A percentile compares a stretch with the other conserved stretches of the same genome.
Evolutionary conservation across 2,113 vertebrate genomes (phyloP).

Genomic region (Apeltes quadracus): DNA sequence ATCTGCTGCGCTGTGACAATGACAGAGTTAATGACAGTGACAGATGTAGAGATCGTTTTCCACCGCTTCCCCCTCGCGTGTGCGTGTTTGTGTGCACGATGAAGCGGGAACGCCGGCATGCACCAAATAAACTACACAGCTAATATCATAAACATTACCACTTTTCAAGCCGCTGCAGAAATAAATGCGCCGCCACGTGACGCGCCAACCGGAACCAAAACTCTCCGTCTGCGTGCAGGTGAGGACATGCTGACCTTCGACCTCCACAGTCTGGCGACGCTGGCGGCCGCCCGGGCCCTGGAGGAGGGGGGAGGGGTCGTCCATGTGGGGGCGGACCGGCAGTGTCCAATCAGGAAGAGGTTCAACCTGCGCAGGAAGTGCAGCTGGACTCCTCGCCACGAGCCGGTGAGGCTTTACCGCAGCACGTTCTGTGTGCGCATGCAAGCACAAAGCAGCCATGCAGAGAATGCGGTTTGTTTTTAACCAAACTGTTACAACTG

Average conservation of each 20-base stretch:
- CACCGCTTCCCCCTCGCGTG: neutral
- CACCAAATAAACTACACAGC: conserved; percentile 74
- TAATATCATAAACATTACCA: conserved; percentile 77
- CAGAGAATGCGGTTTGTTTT: conserved; percentile 19
- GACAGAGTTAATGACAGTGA: conserved; percentile 82
- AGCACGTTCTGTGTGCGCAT: conserved; percentile 3
- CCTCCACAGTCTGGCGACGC: conserved; percentile 90
- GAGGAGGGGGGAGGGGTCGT: conserved; percentile 74
- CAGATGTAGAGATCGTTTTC: conserved; percentile 77
- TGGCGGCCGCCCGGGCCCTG: conserved; percentile 90
- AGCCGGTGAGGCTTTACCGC: conserved; percentile 83
- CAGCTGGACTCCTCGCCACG: conserved; percentile 91
- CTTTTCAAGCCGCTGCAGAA: conserved; percentile 65
- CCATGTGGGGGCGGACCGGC: conserved; percentile 23
- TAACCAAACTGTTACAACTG: neutral
- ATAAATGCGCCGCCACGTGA: conserved; percentile 55
- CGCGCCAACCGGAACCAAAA: conserved; percentile 42
- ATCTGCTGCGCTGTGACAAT: conserved; percentile 73
- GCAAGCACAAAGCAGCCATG: conserved; percentile 37
- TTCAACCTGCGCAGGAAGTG: conserved; percentile 90
- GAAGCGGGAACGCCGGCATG: conserved; percentile 63
- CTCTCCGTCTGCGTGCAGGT: conserved; percentile 72
- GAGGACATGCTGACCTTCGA: conserved; percentile 89
- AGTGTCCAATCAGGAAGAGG: conserved; percentile 80
- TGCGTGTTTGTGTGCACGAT: conserved; percentile 44